Percentiles rank a stretch among this genome's conserved stretches.
These are phyloP conservation scores for Antechinus stuartii DNA, from an alignment of 2,113 vertebrate genomes.

Conservation along the genomic window DNA sequence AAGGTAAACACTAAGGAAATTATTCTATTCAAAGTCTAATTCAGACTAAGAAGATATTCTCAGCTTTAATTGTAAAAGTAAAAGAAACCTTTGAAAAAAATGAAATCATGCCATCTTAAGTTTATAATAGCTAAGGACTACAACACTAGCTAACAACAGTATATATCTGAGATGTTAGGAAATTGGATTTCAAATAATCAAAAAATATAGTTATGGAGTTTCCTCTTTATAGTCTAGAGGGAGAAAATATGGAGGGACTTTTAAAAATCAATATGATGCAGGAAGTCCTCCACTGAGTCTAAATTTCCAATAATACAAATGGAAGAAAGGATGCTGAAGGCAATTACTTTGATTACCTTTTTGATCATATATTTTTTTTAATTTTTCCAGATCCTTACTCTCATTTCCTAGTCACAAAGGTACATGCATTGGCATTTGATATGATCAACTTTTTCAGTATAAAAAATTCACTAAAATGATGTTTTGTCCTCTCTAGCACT, in stretches of 20 bases:
- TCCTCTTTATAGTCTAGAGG: background rate
- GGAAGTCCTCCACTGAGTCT: background rate
- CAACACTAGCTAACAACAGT: background rate
- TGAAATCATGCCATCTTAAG: background rate
- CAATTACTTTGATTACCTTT: background rate
- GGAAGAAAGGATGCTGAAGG: background rate
- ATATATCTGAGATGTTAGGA: background rate
- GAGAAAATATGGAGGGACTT: background rate
- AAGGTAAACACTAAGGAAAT: background rate
- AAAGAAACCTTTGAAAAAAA: background rate
- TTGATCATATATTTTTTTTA: background rate
- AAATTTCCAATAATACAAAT: background rate
- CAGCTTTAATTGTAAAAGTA: background rate
- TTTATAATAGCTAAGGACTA: background rate
- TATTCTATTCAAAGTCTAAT: background rate
- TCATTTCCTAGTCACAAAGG: background rate
- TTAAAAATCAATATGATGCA: background rate
- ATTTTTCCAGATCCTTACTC: background rate
- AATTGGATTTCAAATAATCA: background rate
- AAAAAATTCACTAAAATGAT: background rate
- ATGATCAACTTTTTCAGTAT: background rate
- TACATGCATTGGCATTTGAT: background rate
- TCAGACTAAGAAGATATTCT: background rate
- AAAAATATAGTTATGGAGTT: background rate
- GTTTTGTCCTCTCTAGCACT: background rate